Evolutionary conservation across 1,140 invertebrate species (phyloP), one percentile per base, ranked within the genome.

Genomic region (Akabosia matsudoensis): DNA sequence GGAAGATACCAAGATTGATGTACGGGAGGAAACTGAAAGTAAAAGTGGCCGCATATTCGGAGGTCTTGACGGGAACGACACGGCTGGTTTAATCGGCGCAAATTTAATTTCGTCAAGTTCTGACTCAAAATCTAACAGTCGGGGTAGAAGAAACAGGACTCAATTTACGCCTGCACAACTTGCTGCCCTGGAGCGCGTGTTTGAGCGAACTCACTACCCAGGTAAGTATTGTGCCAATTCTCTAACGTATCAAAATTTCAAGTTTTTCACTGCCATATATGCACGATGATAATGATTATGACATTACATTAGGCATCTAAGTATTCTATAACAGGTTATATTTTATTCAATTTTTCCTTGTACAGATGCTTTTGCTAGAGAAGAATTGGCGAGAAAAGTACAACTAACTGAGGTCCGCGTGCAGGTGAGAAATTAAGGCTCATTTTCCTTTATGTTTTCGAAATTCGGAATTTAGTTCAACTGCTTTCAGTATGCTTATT

Each of bases 171-270:
- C 92, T 79, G 91, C 91, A 73, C 96, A 98, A 85, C 85, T 97
- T 78, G 91, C 91, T 10, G 95, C 95, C 0, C 86, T 97, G 76
- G 96, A 97, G 84, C 91, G 92, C 81, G 93, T 97, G 0, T 98
- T 97, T 82, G 95, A 97, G 84, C 89, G 93, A 81, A 97, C 95
- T 0, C 95, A 97, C 84, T 97, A 97, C 85, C 95, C 95, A 3
- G 95, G 97, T 84, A 95, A 10, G 3, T 61, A 7, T 30, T 45
- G 18, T 45, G 18, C 37, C 18, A 7, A 10, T 45, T 10, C 37
- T 45, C 18, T 45, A 10, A 45, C n/a, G n/a, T 45, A 10, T 18
- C 37, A 45, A 7, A 45, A 45, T 45, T 18, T 45, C 18, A 45
- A 10, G 37, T 10, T 45, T 45, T 10, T 45, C 37, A 45, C 18